Evolutionary conservation across 1,140 invertebrate species (phyloP), one percentile per base, ranked within the genome.

Genomic region (Odontomachus brunneus): DNA sequence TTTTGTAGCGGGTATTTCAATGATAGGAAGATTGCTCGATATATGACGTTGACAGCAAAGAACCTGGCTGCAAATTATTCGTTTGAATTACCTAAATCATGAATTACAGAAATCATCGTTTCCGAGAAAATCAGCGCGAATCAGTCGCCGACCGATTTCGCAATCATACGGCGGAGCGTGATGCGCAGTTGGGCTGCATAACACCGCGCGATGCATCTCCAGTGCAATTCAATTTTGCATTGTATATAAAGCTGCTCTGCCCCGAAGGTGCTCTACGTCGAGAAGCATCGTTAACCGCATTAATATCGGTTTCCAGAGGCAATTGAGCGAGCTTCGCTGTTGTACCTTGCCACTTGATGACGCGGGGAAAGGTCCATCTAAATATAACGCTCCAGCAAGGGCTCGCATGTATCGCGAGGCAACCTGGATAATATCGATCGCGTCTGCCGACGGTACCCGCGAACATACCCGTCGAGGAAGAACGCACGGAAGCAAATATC

Each of bases 371-470:
- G 89, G 89, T 88, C 89, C 62, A 90, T 90, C 89, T 90, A 90
- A 90, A 90, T 90, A 90, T 90, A 90, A 90, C 84, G 76, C 88
- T 84, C 66, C 51, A 80, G 84, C 88, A 83, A 88, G 88, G 81
- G 86, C 89, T 90, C 84, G 78, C 53, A 55, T 44, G 44, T 65
- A 60, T 55, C 76, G n/a, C n/a, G 82, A 51, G 78, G 83, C 48
- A 83, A 84, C 89, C 89, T 90, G 89, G 89, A 87, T 87, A 88
- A 90, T 89, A 90, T 90, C 88, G 89, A 90, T 90, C 82, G 49
- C n/a, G 48, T 12, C 14, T 24, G 33, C 5, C 3, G 26, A 48
- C n/a, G n/a, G 55, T 29, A 29, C 26, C 15, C 15, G 19, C 29
- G 26, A 29, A 15, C 2, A 67, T 86, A 80, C 2, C 22, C 11